These are phyloP conservation scores for Asobara japonica DNA, from an alignment of 1,140 invertebrate species.

Conservation along the genomic window DNA sequence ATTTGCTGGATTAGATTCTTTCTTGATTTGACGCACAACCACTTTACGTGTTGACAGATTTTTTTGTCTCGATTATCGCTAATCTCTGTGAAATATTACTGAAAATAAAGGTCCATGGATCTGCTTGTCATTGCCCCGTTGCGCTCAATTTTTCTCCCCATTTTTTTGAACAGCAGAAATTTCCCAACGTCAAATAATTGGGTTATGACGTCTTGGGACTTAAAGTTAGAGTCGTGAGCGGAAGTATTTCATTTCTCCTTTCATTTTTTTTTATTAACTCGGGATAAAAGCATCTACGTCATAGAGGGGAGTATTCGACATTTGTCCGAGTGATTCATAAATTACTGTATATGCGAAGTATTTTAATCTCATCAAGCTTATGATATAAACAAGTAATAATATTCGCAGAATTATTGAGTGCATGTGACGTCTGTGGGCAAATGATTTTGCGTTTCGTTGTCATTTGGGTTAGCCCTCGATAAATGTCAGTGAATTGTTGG, in stretches of 20 bases:
- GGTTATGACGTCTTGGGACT: background rate
- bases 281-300: slow-evolving; percentile 24
- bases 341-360: background rate
- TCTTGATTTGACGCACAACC: slow-evolving; percentile 13
- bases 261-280: background rate
- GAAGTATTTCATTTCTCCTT: slow-evolving; percentile 11
- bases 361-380: background rate
- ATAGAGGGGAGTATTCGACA: slow-evolving; percentile 29
- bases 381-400: slow-evolving; percentile 10
- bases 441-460: background rate
- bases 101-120: too few species aligned
- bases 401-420: background rate
- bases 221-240: background rate
- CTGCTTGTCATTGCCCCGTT: too few species aligned
- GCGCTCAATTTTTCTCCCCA: background rate
- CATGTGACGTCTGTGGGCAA: background rate
- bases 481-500: too few species aligned
- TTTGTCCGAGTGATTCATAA: slow-evolving; percentile 33
- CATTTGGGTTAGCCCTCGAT: too few species aligned
- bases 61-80: background rate
- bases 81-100: too few species aligned
- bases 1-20: background rate
- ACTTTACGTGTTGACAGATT: slow-evolving; percentile 37
- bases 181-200: slow-evolving; percentile 17
- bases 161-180: background rate